A percentile compares a stretch with the other conserved stretches of the same genome.
Conservation (phyloP, 2,888 invertebrate species). For the Steinernema carpocapsae region DNA sequence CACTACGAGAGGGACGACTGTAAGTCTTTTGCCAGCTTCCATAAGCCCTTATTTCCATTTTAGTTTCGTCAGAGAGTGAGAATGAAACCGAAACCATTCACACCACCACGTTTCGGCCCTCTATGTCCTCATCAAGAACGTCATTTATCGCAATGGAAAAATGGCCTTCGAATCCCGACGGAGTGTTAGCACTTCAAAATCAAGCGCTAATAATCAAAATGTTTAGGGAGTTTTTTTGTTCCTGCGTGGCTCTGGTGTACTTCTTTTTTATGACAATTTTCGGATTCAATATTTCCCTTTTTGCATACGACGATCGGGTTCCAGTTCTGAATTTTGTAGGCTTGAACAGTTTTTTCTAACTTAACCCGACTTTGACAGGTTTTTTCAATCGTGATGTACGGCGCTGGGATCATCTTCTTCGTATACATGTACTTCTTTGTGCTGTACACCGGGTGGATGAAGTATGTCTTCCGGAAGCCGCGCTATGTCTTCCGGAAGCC, state of each 20-base stretch:
- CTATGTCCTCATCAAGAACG: neutral
- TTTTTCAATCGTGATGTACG: conserved; percentile 45
- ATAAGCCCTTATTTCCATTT: no score
- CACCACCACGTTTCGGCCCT: neutral
- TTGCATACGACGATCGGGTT: conserved; percentile 40
- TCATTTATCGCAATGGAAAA: neutral
- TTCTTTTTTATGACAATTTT: conserved; percentile 43
- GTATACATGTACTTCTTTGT: conserved; percentile 42
- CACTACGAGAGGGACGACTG: no score
- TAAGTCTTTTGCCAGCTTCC: no score
- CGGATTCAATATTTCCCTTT: conserved; percentile 43
- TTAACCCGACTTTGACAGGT: conserved; percentile 15
- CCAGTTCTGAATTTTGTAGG: conserved; percentile 34
- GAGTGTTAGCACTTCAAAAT: neutral
- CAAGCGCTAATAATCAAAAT: neutral
- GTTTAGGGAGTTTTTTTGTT: conserved; percentile 28
- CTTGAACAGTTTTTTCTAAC: neutral
- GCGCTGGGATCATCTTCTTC: conserved; percentile 42
- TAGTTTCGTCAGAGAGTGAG: conserved; percentile 1
- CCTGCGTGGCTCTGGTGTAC: conserved; percentile 38
- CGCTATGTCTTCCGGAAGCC: conserved; percentile 27
- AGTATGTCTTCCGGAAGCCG: conserved; percentile 14
- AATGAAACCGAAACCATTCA: conserved; percentile 24
- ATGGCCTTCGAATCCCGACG: conserved; percentile 14
- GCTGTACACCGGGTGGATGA: conserved; percentile 38